Conservation (phyloP, 2,797 vertebrate genomes). For the Catamblyrhynchus diadema region DNA sequence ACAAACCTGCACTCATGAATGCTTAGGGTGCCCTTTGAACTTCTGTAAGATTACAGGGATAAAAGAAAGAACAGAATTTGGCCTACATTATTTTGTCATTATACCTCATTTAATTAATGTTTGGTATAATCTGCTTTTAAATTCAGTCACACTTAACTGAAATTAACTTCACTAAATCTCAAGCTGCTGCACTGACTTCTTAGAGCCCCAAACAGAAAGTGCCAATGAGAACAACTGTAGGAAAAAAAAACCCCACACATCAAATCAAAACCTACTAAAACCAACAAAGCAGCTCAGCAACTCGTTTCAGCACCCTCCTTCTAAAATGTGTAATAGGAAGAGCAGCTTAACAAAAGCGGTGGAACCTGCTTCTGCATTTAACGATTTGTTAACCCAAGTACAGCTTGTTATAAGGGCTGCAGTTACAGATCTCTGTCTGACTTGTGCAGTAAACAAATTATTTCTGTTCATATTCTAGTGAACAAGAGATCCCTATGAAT, state of each 20-base stretch:
- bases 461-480: background rate
- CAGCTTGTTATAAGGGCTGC: background rate
- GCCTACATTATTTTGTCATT: background rate
- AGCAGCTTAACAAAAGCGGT: background rate
- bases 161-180: background rate
- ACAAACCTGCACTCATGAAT: background rate
- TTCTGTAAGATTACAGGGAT: background rate
- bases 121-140: background rate
- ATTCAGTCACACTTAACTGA: background rate
- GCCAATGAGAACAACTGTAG: background rate
- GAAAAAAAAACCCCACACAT: background rate
- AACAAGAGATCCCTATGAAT: background rate
- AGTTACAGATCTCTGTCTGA: background rate
- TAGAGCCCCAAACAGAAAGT: background rate
- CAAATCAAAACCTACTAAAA: background rate
- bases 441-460: background rate
- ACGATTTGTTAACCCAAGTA: rapidly evolving
- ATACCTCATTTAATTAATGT: background rate
- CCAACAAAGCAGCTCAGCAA: background rate
- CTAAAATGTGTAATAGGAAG: background rate
- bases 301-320: background rate
- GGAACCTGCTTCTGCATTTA: background rate
- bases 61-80: background rate
- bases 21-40: background rate
- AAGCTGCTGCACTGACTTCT: background rate